Conservation (phyloP, 1,140 invertebrate species). For the Galendromus occidentalis region DNA sequence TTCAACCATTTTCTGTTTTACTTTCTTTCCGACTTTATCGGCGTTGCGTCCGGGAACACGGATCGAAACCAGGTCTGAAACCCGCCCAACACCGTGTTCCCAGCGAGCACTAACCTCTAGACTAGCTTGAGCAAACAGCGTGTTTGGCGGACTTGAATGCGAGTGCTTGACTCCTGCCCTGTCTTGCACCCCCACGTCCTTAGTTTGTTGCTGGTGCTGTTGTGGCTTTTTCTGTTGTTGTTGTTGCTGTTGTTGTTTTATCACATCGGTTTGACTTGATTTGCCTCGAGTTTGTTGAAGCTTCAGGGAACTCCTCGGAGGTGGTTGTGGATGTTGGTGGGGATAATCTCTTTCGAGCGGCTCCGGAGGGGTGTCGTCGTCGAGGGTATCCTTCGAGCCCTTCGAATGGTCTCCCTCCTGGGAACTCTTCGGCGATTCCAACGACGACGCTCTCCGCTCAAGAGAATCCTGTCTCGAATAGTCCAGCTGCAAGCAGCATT, state of each 20-base stretch:
- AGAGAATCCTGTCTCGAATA: constrained; percentile 5
- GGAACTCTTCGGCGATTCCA: constrained; percentile 3
- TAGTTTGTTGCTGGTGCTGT: neutral
- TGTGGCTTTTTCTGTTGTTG: neutral
- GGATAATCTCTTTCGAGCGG: constrained; percentile 8
- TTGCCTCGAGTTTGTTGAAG: too few species aligned
- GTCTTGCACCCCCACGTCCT: too few species aligned
- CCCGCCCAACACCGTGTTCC: too few species aligned
- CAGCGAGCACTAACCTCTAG: neutral
- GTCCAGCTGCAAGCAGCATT: constrained; percentile 10
- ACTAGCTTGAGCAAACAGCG: constrained; percentile 11
- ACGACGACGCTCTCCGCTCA: constrained; percentile 8
- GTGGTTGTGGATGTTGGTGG: neutral
- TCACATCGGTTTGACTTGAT: too few species aligned
- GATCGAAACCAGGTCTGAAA: too few species aligned
- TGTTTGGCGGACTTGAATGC: constrained; percentile 1
- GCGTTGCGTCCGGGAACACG: too few species aligned
- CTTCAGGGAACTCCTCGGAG: too few species aligned
- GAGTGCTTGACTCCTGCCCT: neutral
- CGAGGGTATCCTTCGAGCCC: constrained; percentile 4
- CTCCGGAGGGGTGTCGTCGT: neutral
- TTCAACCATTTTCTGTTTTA: too few species aligned
- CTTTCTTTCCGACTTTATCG: too few species aligned
- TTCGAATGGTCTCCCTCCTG: constrained; percentile 9
- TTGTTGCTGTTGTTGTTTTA: neutral